phyloP scores from a whole-genome alignment of 2,797 vertebrate genomes.

The Petrocephalus schoutedeni region DNA sequence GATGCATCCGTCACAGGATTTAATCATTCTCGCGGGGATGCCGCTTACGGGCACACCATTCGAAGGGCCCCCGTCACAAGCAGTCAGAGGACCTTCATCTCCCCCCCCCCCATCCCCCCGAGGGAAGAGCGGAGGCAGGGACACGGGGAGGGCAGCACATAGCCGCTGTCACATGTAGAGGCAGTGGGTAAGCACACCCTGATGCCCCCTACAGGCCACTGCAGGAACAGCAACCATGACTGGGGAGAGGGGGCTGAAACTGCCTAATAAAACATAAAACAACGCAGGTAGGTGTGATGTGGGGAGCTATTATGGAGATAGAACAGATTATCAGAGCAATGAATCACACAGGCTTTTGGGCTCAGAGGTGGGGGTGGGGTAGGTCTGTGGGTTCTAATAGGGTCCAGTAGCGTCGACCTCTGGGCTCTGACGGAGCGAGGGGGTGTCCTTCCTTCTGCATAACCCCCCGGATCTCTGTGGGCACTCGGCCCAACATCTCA shows the following conservation, averaged over 20 bases:
- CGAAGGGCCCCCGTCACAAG: not conserved
- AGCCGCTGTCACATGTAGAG: not conserved
- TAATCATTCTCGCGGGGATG: not conserved
- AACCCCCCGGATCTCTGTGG: not conserved
- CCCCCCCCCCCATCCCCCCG: not conserved
- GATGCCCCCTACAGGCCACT: not conserved
- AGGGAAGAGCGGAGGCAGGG: not conserved
- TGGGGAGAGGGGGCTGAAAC: not conserved
- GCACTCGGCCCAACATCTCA: not conserved
- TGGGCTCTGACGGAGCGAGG: not conserved
- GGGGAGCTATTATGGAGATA: not conserved
- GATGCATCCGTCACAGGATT: not conserved
- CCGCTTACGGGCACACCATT: not conserved
- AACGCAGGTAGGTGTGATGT: not conserved
- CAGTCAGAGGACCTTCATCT: not conserved
- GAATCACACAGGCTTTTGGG: not conserved
- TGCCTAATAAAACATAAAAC: constrained; percentile 4
- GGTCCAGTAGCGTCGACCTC: not conserved
- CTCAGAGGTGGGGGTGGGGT: not conserved
- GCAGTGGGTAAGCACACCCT: not conserved
- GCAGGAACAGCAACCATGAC: not conserved
- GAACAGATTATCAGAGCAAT: not conserved
- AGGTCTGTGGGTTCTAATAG: not conserved
- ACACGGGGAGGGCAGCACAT: not conserved
- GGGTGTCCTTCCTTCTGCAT: not conserved